phyloP scores from a whole-genome alignment of 2,888 invertebrate genomes.

The Norana najaformis region DNA sequence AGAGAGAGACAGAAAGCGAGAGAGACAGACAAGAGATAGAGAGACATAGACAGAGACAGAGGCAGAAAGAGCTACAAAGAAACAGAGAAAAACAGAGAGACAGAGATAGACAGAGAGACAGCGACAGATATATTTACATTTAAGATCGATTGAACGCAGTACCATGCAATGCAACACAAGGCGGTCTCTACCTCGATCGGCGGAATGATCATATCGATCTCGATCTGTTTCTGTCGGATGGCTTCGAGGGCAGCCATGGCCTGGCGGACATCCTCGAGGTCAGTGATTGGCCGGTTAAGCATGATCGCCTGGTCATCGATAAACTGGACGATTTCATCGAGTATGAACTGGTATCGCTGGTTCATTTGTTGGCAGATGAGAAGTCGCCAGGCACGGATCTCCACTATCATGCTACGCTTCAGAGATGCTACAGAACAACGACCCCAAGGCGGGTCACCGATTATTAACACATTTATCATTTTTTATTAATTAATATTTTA shows the following conservation, averaged over 20 bases:
- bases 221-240: constrained; percentile 72
- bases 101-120: too few relatives aligned
- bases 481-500: not conserved
- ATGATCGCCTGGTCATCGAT: constrained; percentile 76
- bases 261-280: constrained; percentile 69
- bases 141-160: too few relatives aligned
- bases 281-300: constrained; percentile 70
- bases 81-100: too few relatives aligned
- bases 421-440: not conserved
- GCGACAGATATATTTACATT: too few relatives aligned
- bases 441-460: not conserved
- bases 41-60: too few relatives aligned
- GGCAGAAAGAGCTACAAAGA: too few relatives aligned
- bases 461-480: not conserved
- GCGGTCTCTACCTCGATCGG: constrained; percentile 76
- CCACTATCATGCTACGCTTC: constrained; percentile 68
- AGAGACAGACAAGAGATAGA: too few relatives aligned
- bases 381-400: constrained; percentile 80
- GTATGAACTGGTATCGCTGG: constrained; percentile 72
- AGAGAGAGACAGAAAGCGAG: too few relatives aligned
- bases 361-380: constrained; percentile 74
- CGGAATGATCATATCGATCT: constrained; percentile 73
- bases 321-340: constrained; percentile 75
- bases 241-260: constrained; percentile 79
- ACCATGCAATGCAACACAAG: too few relatives aligned